phyloP scores from a whole-genome alignment of 2,888 invertebrate genomes.

The Orgyia antiqua region DNA sequence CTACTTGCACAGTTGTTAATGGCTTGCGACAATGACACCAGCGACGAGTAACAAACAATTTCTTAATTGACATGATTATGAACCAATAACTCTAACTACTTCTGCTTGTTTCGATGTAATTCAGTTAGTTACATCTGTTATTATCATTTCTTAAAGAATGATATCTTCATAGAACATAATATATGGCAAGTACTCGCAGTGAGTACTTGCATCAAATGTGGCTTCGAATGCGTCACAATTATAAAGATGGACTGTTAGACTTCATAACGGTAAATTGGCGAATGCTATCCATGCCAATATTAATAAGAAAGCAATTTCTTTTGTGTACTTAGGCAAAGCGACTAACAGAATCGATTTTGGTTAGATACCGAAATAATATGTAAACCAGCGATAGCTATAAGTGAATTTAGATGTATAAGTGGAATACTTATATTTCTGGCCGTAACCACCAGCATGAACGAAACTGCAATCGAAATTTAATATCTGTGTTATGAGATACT shows the following conservation, averaged over 20 bases:
- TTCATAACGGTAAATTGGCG: conserved; percentile 52
- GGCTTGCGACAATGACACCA: conserved; percentile 26
- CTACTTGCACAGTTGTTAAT: neutral
- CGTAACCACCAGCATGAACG: no score
- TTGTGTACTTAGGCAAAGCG: no score
- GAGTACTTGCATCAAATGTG: conserved; percentile 23
- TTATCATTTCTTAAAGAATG: conserved; percentile 8
- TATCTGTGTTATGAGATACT: no score
- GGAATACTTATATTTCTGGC: no score
- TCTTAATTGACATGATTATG: conserved; percentile 22
- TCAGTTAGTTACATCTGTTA: conserved; percentile 7
- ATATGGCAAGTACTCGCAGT: conserved; percentile 9
- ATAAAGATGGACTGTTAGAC: conserved; percentile 40
- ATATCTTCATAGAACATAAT: conserved; percentile 11
- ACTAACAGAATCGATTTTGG: no score
- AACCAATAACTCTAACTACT: conserved; percentile 9
- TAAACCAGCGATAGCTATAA: no score
- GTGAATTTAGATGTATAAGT: no score
- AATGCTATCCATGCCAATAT: no score
- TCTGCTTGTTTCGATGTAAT: conserved; percentile 12
- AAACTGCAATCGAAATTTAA: no score
- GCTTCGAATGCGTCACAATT: conserved; percentile 48
- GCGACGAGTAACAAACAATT: conserved; percentile 37
- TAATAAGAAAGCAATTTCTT: no score
- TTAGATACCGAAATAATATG: no score